Conservation (phyloP, 2,888 invertebrate genomes). For the Stegana nigrithorax region DNA sequence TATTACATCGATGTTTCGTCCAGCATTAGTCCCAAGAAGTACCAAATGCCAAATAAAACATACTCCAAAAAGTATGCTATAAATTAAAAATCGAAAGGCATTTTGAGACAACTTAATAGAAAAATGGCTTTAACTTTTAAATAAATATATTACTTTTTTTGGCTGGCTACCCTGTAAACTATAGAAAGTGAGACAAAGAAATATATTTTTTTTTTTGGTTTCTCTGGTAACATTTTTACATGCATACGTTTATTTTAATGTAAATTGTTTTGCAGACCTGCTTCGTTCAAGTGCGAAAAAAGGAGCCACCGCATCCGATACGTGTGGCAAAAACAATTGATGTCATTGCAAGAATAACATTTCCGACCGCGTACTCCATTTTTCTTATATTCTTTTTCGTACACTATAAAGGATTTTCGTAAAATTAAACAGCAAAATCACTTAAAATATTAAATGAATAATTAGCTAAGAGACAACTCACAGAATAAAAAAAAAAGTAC, state of each 20-base stretch:
- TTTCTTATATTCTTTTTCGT: constrained; percentile 96
- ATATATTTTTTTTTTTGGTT: not conserved
- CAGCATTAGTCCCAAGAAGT: too few species aligned
- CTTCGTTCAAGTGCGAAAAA: constrained; percentile 88
- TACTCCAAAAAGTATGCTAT: too few species aligned
- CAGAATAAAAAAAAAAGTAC: not conserved
- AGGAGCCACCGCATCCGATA: constrained; percentile 92
- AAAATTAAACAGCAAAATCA: constrained; percentile 52
- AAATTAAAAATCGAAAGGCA: too few species aligned
- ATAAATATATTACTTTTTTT: too few species aligned
- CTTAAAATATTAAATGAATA: constrained; percentile 13
- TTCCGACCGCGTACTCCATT: constrained; percentile 91
- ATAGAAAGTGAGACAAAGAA: not conserved
- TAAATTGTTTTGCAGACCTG: constrained; percentile 74
- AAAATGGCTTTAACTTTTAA: too few species aligned
- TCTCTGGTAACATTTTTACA: too few species aligned
- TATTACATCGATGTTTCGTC: too few species aligned
- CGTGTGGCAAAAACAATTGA: constrained; percentile 94
- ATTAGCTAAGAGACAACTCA: too few species aligned
- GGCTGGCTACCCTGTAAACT: not conserved
- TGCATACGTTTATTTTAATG: too few species aligned
- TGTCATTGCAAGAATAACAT: constrained; percentile 93
- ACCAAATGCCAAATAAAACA: too few species aligned
- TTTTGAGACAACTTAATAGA: too few species aligned
- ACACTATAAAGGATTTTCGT: constrained; percentile 86